Evolutionary conservation across 2,797 vertebrate species (phyloP), one percentile per base, ranked within the genome.

Genomic region (Pelodytes ibericus): DNA sequence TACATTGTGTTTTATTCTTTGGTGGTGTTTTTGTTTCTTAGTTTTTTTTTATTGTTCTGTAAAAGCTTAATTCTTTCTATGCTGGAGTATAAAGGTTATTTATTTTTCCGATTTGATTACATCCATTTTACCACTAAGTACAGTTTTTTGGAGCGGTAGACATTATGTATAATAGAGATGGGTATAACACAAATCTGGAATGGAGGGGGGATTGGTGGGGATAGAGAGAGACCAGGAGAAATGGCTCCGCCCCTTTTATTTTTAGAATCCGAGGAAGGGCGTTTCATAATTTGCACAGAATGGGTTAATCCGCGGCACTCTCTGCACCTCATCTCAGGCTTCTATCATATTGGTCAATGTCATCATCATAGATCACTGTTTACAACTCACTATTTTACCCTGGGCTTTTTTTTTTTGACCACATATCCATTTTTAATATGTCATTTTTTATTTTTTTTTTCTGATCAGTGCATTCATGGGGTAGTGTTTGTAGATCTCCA

Each of bases 211-310:
- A 44, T 33, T 6, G 64, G 64, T 41, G 64, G 64, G 44, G 49
- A 22, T 4, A 53, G 49, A 29, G 49, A 29, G 51, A 58, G 60
- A 39, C 25, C 39, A 22, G 3, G 39, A 44, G 66, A 78, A 53
- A 18, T 67, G 30, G 70, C 57, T 18, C 56, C 76, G 27, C 76
- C 76, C 26, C 27, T 49, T 78, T 72, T 78, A 72, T 78, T 78
- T 78, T 78, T 78, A 78, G 76, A 72, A 60, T 72, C 76, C 13
- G 66, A 30, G 29, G 66, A 75, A 78, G 26, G 70, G 63, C 63
- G 70, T 68, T 72, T 78, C 31, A 68, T 65, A 78, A 72, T 67
- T 67, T 53, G 56, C 70, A 68, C 20, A 26, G 68, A 78, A 72
- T 56, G 70, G 70, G 70, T 78, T 78, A 78, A 78, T 71, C n/a